Conservation (phyloP, 2,888 invertebrate genomes). For the Meta bourneti region DNA sequence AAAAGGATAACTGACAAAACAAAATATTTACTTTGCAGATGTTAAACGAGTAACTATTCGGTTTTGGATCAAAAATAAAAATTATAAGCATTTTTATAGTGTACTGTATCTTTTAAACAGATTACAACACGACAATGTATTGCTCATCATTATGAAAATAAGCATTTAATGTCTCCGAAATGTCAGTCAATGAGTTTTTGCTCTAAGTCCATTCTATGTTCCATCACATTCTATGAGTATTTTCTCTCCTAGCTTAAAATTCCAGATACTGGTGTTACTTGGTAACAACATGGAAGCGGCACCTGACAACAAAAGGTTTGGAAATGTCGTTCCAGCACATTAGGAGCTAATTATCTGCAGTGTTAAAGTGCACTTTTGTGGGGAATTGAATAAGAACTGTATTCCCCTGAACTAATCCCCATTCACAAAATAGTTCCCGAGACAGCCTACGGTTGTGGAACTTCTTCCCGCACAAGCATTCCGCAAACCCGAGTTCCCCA, state of each 20-base stretch:
- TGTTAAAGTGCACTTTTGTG: neutral
- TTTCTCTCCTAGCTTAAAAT: neutral
- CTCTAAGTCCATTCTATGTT: too few relatives aligned
- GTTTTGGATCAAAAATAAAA: too few relatives aligned
- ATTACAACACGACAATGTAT: too few relatives aligned
- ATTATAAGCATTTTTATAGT: too few relatives aligned
- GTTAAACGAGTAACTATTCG: too few relatives aligned
- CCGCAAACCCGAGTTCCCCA: conserved; percentile 39
- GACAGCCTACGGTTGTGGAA: conserved; percentile 10
- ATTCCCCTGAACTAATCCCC: neutral
- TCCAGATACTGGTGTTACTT: neutral
- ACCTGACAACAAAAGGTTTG: neutral
- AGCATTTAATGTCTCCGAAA: too few relatives aligned
- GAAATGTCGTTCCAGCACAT: neutral
- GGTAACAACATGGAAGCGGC: neutral
- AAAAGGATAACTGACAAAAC: too few relatives aligned
- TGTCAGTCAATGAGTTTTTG: too few relatives aligned
- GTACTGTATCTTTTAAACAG: too few relatives aligned
- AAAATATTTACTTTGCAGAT: too few relatives aligned
- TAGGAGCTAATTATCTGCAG: neutral
- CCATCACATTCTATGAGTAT: neutral
- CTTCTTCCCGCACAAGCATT: conserved; percentile 2
- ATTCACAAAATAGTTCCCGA: conserved; percentile 8
- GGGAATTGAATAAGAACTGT: neutral
- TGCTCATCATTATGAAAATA: too few relatives aligned